Evolutionary conservation across 2,888 invertebrate species (phyloP), one percentile per base, ranked within the genome.

Genomic region (Sinotaia quadrata): DNA sequence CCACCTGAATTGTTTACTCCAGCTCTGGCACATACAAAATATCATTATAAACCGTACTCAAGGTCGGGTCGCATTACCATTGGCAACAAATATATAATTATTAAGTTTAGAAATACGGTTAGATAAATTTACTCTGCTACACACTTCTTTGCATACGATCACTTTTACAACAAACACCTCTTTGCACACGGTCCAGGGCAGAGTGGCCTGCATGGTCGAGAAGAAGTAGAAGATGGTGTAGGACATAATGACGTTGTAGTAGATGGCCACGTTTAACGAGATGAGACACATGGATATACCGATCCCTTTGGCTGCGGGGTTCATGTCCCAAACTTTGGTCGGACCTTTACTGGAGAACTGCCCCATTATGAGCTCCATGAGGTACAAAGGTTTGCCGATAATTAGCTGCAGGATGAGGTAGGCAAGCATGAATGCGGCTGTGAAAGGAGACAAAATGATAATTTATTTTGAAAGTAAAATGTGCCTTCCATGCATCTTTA

Each of bases 241-340:
- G 60, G 97, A 96, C 87, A 97, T 96, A 88, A 97, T 97, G 80
- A 97, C 96, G 86, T 97, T 97, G 91, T 97, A 97, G 90, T 97
- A 97, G 65, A 97, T 90, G 3, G 95, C 95, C 68, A 97, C 96
- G 88, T 96, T 94, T 78, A 97, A 92, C 1, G 96, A 95, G 74
- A 97, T 96, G 74, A 96, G 91, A 82, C 95, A 95, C 81, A 95
- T 95, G 62, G 96, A 94, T 78, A 97, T 94, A 63, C 97, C 97
- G 81, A 97, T 47, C 21, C 84, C 83, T 78, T 84, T 84, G 31
- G 82, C 83, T 58, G 78, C 73, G 0, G 84, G 84, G 67, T 83
- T 83, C 81, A 83, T 78, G n/a, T 72, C 74, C 84, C 84, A 84
- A 24, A 83, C 78, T 4, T 75, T 81, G 18, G 83, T 81, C 5